phyloP scores from a whole-genome alignment of 2,888 invertebrate genomes.

The Didymodactylos carnosus region DNA sequence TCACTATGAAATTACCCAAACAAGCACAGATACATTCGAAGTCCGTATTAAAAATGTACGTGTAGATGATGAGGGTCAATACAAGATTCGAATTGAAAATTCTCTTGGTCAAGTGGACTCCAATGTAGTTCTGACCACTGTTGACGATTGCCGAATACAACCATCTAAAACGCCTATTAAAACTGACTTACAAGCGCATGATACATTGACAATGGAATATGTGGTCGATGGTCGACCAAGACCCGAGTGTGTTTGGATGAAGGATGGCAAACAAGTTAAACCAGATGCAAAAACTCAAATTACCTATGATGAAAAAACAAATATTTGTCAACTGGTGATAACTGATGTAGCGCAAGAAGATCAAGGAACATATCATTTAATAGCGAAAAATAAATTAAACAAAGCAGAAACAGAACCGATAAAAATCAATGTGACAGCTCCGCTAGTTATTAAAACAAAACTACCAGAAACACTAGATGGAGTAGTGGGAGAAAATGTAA shows the following conservation, averaged over 20 bases:
- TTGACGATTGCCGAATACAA: neutral
- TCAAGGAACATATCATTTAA: neutral
- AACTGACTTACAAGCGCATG: neutral
- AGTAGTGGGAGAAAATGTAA: neutral
- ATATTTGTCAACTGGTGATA: neutral
- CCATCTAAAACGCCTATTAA: neutral
- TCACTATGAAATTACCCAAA: neutral
- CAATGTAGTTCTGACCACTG: neutral
- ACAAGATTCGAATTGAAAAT: neutral
- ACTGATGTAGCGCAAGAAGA: neutral
- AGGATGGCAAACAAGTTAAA: neutral
- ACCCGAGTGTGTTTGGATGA: neutral
- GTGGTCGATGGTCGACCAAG: neutral
- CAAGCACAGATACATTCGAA: neutral
- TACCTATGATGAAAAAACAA: neutral
- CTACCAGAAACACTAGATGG: neutral
- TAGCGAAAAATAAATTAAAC: constrained; percentile 6
- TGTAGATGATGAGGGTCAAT: neutral
- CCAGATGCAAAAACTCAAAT: neutral
- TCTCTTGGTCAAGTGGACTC: neutral
- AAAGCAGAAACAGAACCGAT: neutral
- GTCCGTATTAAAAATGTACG: neutral
- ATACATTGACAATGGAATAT: neutral
- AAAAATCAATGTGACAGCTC: neutral
- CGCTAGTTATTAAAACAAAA: neutral